phyloP scores from a whole-genome alignment of 1,140 invertebrate genomes.

The Drosophila ohnishii region DNA sequence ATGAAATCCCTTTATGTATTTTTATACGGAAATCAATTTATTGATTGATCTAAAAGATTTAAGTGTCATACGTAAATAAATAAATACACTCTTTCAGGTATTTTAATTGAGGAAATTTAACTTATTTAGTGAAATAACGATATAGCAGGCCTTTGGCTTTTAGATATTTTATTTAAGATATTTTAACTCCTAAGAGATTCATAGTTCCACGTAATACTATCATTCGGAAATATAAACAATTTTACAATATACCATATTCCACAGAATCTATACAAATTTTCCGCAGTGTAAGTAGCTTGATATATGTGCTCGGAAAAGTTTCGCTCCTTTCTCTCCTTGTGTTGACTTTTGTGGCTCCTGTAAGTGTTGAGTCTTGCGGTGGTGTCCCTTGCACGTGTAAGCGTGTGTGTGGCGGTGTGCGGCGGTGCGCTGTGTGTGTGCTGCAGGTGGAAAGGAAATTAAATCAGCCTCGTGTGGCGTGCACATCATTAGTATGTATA shows the following conservation, averaged over 20 bases:
- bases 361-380: conserved; percentile 61
- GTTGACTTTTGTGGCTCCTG: conserved; percentile 74
- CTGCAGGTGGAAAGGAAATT: conserved; percentile 72
- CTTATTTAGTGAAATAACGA: too few relatives aligned
- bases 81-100: too few relatives aligned
- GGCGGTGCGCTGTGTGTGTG: conserved; percentile 12
- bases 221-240: neutral
- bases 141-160: too few relatives aligned
- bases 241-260: neutral
- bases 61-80: too few relatives aligned
- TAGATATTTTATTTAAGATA: too few relatives aligned
- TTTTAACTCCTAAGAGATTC: too few relatives aligned
- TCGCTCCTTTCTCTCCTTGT: conserved; percentile 45
- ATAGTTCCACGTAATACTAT: too few relatives aligned
- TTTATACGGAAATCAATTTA: too few relatives aligned
- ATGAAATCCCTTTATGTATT: too few relatives aligned
- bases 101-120: too few relatives aligned
- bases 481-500: conserved; percentile 79
- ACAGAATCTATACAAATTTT: neutral
- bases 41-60: too few relatives aligned
- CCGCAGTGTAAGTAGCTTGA: conserved; percentile 57
- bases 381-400: conserved; percentile 60
- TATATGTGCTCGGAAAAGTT: conserved; percentile 62
- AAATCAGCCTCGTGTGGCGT: conserved; percentile 76
- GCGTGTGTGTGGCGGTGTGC: conserved; percentile 8